Conservation (phyloP, 53 echinoderm and acorn worm genomes). For the Temnopleurus reevesii region DNA sequence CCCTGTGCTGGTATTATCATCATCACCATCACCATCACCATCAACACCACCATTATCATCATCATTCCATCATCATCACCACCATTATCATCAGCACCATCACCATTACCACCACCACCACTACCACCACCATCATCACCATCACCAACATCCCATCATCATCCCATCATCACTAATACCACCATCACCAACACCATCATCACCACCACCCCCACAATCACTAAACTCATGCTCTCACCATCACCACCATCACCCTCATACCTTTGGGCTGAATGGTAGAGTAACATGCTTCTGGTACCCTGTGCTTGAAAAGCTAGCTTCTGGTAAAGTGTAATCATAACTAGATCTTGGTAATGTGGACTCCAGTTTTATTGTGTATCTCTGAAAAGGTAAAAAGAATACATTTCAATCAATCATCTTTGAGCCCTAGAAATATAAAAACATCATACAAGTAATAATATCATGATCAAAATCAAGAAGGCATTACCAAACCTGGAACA, state of each 20-base stretch:
- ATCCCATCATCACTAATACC: not conserved
- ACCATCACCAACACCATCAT: not conserved
- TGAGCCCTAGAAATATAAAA: too few relatives aligned
- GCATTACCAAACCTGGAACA: too few relatives aligned
- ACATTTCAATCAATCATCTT: too few relatives aligned
- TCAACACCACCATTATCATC: not conserved
- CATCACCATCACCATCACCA: constrained; percentile 5
- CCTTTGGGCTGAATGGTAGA: constrained; percentile 82
- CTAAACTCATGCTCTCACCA: too few relatives aligned
- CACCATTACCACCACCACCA: not conserved
- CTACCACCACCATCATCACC: not conserved
- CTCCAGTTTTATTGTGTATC: constrained; percentile 84
- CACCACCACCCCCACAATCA: not conserved
- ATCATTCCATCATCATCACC: not conserved
- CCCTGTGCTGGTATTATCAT: constrained; percentile 73
- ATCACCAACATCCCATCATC: not conserved
- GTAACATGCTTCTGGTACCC: constrained; percentile 94
- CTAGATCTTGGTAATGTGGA: constrained; percentile 79
- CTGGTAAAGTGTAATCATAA: constrained; percentile 80
- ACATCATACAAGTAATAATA: too few relatives aligned
- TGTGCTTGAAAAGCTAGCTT: constrained; percentile 80
- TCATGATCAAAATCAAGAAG: too few relatives aligned
- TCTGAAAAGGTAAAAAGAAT: constrained; percentile 59
- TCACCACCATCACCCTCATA: constrained; percentile 30
- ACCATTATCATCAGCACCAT: not conserved